Evolutionary conservation across 2,797 vertebrate species (phyloP).

Genomic region (Channallabes apus): DNA sequence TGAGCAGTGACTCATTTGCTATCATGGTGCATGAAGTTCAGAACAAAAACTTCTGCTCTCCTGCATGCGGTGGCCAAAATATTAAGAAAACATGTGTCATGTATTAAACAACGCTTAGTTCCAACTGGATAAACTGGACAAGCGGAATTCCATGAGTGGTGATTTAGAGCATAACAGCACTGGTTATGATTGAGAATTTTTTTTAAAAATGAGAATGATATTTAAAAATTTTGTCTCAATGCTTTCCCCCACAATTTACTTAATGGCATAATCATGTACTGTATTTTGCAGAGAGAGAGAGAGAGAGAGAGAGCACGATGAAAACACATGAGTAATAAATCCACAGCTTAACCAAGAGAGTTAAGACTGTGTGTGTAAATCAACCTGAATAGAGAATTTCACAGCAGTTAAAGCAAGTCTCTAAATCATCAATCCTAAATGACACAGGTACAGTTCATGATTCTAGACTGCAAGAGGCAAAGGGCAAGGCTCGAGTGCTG

Average conservation of each 20-base stretch:
- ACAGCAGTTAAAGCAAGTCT: not conserved
- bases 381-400: not conserved
- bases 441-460: not conserved
- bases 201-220: too few species aligned
- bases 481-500: not conserved
- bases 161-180: too few species aligned
- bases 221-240: too few species aligned
- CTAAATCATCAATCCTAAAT: not conserved
- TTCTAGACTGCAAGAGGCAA: not conserved
- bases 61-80: not conserved
- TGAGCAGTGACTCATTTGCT: conserved; percentile 2
- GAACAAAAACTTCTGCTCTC: not conserved
- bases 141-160: too few species aligned
- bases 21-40: not conserved
- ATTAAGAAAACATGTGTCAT: too few species aligned
- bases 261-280: not conserved
- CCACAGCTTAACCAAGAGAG: not conserved
- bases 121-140: too few species aligned
- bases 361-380: not conserved
- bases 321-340: not conserved
- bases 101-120: too few species aligned
- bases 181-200: too few species aligned
- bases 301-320: not conserved
- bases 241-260: too few species aligned
- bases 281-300: not conserved